Evolutionary conservation across 2,888 invertebrate genomes (phyloP), one percentile per base, ranked within the genome.

Genomic region (Argyra leucocephala): DNA sequence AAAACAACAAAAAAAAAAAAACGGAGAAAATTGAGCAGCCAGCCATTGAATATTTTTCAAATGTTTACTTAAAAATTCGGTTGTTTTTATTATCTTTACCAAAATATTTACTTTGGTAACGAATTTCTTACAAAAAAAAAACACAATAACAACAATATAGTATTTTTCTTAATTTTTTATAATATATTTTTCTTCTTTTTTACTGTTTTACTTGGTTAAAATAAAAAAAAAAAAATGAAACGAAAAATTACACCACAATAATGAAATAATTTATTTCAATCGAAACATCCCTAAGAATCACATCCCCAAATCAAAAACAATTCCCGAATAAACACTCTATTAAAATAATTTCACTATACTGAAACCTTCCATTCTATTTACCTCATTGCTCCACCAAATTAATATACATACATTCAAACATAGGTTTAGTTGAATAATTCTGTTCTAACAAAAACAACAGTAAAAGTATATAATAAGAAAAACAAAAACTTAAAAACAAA

Each of bases 21-120:
- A n/a, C n/a, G n/a, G n/a, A n/a, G n/a, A n/a, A n/a, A n/a, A n/a
- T n/a, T n/a, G n/a, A n/a, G n/a, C n/a, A n/a, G n/a, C n/a, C n/a
- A n/a, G n/a, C n/a, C n/a, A n/a, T n/a, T n/a, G n/a, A n/a, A n/a
- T n/a, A n/a, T n/a, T n/a, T n/a, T n/a, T n/a, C n/a, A 48, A 48
- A 48, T 48, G 15, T 48, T 48, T 48, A 48, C 48, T 48, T 48
- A 48, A 48, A 48, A 48, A 48, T 18, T 48, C n/a, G 18, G 9
- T 48, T 48, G 48, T 48, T 48, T 48, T 12, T 48, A 15, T 48
- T 48, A 48, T 48, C 48, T 48, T 48, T 48, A 48, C n/a, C 48
- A 48, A 48, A 48, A 48, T 48, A 48, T 48, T 48, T 48, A 48
- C 48, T 48, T 48, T 48, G 5, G 48, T 48, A 48, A 48, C 48